Conservation (phyloP, 2,888 invertebrate genomes). For the Uropetala carovei region DNA sequence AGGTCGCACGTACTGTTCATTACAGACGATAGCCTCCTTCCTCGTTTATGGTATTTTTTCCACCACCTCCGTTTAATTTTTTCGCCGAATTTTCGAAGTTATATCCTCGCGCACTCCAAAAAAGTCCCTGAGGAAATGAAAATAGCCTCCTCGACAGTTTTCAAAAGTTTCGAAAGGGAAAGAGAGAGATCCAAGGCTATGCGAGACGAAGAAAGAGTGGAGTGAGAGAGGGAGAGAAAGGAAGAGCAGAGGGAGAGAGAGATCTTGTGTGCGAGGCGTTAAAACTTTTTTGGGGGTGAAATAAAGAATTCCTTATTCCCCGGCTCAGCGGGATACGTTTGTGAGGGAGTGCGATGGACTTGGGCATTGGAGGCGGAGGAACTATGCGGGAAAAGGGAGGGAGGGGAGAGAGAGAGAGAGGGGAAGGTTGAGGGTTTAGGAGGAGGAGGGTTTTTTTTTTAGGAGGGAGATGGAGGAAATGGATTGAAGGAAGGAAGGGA, state of each 20-base stretch:
- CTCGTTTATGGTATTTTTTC: no score
- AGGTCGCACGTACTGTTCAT: neutral
- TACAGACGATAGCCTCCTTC: neutral
- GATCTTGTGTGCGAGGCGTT: neutral
- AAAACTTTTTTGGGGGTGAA: slow-evolving; percentile 24
- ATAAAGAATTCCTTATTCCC: slow-evolving; percentile 32
- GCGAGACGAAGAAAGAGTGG: neutral
- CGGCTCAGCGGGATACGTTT: neutral
- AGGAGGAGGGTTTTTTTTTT: no score
- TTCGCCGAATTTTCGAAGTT: neutral
- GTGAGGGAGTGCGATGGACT: neutral
- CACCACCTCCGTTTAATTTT: slow-evolving; percentile 14
- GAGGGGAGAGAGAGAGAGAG: no score
- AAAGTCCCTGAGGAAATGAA: neutral
- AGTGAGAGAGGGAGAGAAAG: no score
- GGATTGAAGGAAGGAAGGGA: no score
- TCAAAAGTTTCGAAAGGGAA: neutral
- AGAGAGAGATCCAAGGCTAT: neutral
- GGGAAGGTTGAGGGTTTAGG: no score
- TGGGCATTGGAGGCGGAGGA: no score
- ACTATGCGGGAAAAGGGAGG: no score
- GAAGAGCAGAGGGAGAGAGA: no score
- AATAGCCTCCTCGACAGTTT: neutral
- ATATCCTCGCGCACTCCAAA: slow-evolving; percentile 3
- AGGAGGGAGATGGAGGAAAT: no score